Conservation (phyloP, 2,888 invertebrate genomes). For the Margaritifera margaritifera region DNA sequence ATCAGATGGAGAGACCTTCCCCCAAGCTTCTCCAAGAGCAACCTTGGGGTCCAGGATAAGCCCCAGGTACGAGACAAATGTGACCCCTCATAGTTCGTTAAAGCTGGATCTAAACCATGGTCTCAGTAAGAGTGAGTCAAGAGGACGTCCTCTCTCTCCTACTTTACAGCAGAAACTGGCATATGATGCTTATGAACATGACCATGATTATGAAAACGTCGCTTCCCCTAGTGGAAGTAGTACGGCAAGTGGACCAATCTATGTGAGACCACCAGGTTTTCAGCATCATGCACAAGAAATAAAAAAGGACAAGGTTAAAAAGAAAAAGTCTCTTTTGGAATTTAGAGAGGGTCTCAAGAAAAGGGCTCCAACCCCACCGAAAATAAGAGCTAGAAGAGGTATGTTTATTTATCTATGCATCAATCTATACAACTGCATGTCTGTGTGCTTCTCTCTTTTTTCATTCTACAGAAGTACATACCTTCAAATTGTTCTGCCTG, state of each 20-base stretch:
- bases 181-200: slow-evolving; percentile 59
- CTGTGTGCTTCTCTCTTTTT: slow-evolving; percentile 11
- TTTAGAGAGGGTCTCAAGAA: slow-evolving; percentile 58
- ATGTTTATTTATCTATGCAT: slow-evolving; percentile 11
- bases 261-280: slow-evolving; percentile 69
- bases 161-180: slow-evolving; percentile 30
- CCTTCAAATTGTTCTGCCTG: no score
- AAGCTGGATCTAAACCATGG: no score
- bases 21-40: slow-evolving; percentile 25
- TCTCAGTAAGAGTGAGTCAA: no score
- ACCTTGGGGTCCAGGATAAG: slow-evolving; percentile 23
- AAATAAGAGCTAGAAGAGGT: slow-evolving; percentile 66
- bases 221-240: slow-evolving; percentile 67
- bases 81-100: neutral
- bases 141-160: neutral
- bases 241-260: slow-evolving; percentile 69
- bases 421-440: slow-evolving; percentile 7
- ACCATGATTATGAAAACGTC: slow-evolving; percentile 67
- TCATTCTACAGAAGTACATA: no score
- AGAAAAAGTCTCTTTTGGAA: slow-evolving; percentile 47
- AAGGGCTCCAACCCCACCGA: slow-evolving; percentile 65
- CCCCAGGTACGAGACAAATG: slow-evolving; percentile 17
- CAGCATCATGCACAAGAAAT: slow-evolving; percentile 69
- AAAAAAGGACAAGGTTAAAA: slow-evolving; percentile 61
- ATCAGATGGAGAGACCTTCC: slow-evolving; percentile 31